Conservation (phyloP, 37 sponge, comb jelly and placozoan species). For the Hexactinellida sp. region DNA sequence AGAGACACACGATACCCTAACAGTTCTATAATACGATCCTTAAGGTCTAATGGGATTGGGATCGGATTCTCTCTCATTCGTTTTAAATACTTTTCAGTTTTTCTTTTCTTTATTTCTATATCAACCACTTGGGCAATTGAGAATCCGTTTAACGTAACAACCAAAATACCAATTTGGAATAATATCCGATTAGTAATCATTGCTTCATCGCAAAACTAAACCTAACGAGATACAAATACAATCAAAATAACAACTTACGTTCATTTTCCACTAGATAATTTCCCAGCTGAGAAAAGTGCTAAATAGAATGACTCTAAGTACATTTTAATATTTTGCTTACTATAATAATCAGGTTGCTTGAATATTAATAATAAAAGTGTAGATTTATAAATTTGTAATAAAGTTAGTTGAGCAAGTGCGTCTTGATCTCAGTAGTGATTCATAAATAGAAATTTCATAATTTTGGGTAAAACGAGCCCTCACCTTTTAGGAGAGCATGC, state of each 20-base stretch:
- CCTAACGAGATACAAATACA: no score
- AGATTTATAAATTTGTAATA: background rate
- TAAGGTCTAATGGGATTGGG: background rate
- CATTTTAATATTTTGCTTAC: no score
- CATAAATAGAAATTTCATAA: background rate
- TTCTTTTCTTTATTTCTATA: background rate
- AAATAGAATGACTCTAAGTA: background rate
- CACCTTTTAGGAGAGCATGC: background rate
- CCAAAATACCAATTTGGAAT: background rate
- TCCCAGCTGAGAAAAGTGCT: no score
- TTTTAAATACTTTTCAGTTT: background rate
- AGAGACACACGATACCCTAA: background rate
- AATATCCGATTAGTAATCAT: background rate
- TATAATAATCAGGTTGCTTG: background rate
- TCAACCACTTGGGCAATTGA: background rate
- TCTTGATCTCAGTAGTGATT: background rate
- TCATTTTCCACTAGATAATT: no score
- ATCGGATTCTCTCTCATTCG: background rate
- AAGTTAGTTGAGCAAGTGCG: background rate
- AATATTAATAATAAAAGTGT: background rate
- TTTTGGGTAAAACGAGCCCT: background rate
- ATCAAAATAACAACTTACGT: no score
- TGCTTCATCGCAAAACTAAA: no score
- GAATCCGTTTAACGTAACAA: background rate
- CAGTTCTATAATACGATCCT: background rate